Conservation (phyloP, 2,113 vertebrate genomes). For the Theropithecus gelada region DNA sequence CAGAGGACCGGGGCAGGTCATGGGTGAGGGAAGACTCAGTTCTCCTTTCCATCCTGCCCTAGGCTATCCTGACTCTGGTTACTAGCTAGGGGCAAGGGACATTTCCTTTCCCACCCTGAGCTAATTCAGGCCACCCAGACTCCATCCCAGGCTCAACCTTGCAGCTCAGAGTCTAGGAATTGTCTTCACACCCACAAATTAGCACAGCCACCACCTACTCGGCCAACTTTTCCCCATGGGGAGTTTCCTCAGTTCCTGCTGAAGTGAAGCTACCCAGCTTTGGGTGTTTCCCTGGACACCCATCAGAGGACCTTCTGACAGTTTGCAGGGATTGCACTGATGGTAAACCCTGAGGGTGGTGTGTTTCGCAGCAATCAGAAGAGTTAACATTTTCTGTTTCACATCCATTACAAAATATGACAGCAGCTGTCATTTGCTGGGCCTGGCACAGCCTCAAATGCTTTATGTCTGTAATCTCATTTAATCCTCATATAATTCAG, state of each 20-base stretch:
- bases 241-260: constrained; percentile 55
- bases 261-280: not conserved
- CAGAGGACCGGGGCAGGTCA: not conserved
- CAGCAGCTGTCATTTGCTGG: not conserved
- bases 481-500: constrained; percentile 9
- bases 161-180: not conserved
- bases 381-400: not conserved
- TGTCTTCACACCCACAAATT: not conserved
- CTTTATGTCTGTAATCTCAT: constrained; percentile 32
- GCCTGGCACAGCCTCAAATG: not conserved
- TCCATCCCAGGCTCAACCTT: not conserved
- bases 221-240: not conserved
- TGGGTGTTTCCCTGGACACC: constrained; percentile 54
- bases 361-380: not conserved
- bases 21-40: not conserved
- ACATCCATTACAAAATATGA: not conserved
- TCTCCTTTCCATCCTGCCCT: not conserved
- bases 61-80: not conserved
- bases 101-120: not conserved
- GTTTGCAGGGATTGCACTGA: not conserved
- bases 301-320: constrained; percentile 8
- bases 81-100: not conserved
- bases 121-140: not conserved
- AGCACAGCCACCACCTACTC: not conserved
- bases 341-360: not conserved